A percentile compares a stretch with the other conserved stretches of the same genome.
These are phyloP conservation scores for Phenacoccus solenopsis DNA, from an alignment of 1,140 invertebrate genomes.

Conservation along the genomic window DNA sequence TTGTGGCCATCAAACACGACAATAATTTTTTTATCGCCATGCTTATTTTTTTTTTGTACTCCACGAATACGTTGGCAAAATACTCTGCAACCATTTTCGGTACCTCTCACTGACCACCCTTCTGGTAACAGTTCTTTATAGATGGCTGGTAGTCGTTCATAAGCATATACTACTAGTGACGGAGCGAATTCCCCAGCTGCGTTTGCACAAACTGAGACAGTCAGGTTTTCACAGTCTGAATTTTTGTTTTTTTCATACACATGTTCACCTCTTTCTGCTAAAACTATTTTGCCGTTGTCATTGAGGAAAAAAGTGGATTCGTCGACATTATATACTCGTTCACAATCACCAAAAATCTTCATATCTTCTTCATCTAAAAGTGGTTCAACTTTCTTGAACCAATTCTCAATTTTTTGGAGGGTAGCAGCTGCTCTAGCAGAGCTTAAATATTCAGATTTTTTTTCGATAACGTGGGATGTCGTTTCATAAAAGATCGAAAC, in stretches of 20 bases:
- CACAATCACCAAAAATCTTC: conserved; percentile 28
- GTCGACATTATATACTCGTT: conserved; percentile 33
- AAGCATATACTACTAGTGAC: conserved; percentile 31
- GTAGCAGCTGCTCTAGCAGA: not conserved
- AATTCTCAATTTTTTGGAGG: not conserved
- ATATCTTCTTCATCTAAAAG: conserved; percentile 25
- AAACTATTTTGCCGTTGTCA: conserved; percentile 28
- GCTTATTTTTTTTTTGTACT: too few species aligned
- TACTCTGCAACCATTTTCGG: conserved; percentile 35
- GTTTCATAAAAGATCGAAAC: conserved; percentile 25
- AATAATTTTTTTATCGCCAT: too few species aligned
- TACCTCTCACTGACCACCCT: conserved; percentile 30
- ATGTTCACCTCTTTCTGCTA: conserved; percentile 32
- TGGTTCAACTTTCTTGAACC: not conserved
- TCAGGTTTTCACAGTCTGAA: not conserved
- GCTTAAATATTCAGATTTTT: not conserved
- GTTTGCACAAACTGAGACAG: conserved; percentile 26
- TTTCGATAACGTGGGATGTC: conserved; percentile 28
- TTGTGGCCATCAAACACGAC: too few species aligned
- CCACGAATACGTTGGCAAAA: conserved; percentile 31
- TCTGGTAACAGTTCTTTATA: conserved; percentile 24
- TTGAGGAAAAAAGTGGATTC: conserved; percentile 32
- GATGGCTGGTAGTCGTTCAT: conserved; percentile 28
- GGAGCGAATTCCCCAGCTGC: conserved; percentile 31
- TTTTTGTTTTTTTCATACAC: conserved; percentile 27